Percentiles rank a stretch among this genome's conserved stretches.
Conservation (phyloP, 2,113 vertebrate genomes). For the Clarias gariepinus region DNA sequence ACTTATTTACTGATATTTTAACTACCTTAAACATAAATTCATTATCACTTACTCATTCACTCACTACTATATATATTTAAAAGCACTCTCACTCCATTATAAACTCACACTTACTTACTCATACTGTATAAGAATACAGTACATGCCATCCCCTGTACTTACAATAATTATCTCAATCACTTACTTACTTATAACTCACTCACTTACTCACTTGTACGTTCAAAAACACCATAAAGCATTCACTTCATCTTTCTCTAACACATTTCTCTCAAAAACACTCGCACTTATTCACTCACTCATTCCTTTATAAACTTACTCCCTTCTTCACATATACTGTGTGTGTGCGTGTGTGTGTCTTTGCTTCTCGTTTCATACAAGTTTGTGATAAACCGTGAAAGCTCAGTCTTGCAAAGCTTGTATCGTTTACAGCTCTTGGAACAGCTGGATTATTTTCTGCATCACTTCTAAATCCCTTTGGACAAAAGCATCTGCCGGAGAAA, state of each 20-base stretch:
- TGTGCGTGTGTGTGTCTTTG: background rate
- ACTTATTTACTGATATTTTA: no score
- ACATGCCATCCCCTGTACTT: no score
- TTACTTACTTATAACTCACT: background rate
- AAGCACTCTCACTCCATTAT: background rate
- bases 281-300: background rate
- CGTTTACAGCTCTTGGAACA: background rate
- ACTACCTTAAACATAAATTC: background rate
- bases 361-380: background rate
- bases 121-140: background rate
- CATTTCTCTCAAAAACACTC: background rate
- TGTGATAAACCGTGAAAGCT: background rate
- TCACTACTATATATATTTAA: background rate
- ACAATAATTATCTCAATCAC: no score
- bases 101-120: background rate
- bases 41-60: background rate
- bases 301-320: no score
- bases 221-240: background rate
- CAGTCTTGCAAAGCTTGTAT: background rate
- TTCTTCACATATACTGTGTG: background rate
- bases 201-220: background rate
- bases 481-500: background rate
- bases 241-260: background rate
- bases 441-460: background rate
- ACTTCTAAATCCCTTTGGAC: background rate